phyloP scores from a whole-genome alignment of 37 sponge, comb jelly and placozoan genomes.

The Aphrocallistes beatrix region DNA sequence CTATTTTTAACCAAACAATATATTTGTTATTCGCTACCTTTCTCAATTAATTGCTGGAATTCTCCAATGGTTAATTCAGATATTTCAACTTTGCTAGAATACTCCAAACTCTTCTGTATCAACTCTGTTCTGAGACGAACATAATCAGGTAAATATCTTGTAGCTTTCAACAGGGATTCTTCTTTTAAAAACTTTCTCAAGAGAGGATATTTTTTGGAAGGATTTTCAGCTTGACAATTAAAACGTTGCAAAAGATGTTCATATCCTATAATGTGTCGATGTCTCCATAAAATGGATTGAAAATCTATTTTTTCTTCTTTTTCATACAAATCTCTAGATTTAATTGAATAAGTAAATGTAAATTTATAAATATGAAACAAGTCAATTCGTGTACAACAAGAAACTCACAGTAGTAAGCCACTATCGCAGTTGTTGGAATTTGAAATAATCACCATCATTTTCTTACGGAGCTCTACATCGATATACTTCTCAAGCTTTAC shows the following conservation, averaged over 20 bases:
- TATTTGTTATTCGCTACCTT: no score
- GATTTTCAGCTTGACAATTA: neutral
- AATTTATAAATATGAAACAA: no score
- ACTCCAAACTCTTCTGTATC: neutral
- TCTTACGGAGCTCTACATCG: neutral
- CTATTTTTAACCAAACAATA: no score
- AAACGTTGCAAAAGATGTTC: neutral
- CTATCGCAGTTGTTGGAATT: neutral
- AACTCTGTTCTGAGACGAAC: neutral
- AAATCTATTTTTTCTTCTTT: neutral
- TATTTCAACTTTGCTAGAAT: neutral
- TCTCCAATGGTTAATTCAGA: neutral
- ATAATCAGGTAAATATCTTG: neutral
- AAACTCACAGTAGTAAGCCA: neutral
- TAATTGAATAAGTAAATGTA: neutral
- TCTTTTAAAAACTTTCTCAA: neutral
- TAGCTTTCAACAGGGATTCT: neutral
- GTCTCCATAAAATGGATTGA: neutral
- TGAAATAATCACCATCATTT: neutral
- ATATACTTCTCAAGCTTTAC: neutral
- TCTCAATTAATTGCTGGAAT: neutral
- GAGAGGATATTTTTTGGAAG: neutral
- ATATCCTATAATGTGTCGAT: neutral
- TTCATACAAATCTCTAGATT: neutral
- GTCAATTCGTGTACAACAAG: no score